phyloP scores from a whole-genome alignment of 2,113 vertebrate genomes.

The Dromaius novaehollandiae region DNA sequence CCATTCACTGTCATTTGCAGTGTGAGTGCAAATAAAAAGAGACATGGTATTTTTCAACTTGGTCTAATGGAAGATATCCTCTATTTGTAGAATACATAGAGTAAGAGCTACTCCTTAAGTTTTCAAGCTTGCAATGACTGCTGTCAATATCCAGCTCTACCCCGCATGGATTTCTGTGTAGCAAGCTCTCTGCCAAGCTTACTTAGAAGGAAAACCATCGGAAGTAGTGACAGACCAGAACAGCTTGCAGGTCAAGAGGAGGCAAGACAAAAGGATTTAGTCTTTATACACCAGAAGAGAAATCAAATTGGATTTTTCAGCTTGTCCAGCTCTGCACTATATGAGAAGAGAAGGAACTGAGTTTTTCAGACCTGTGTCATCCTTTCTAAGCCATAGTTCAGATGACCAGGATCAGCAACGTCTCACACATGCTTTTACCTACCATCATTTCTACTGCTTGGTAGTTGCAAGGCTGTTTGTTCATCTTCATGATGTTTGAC shows the following conservation, averaged over 20 bases:
- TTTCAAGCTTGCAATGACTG: background rate
- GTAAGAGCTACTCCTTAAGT: background rate
- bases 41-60: background rate
- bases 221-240: background rate
- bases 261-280: background rate
- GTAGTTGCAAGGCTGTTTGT: background rate
- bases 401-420: background rate
- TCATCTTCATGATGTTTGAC: conserved; percentile 8
- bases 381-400: background rate
- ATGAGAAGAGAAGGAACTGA: background rate
- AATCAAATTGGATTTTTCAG: background rate
- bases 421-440: background rate
- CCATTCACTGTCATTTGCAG: background rate
- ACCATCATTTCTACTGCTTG: background rate
- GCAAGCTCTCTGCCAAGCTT: background rate
- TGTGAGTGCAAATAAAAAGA: background rate
- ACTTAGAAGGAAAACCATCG: background rate
- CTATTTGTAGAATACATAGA: background rate
- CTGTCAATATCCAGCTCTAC: background rate
- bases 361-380: background rate
- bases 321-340: background rate
- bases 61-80: background rate
- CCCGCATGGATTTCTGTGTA: background rate
- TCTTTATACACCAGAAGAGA: background rate
- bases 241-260: background rate